Conservation (phyloP, 2,888 invertebrate species). For the Hirtodrosophila alboralis region DNA sequence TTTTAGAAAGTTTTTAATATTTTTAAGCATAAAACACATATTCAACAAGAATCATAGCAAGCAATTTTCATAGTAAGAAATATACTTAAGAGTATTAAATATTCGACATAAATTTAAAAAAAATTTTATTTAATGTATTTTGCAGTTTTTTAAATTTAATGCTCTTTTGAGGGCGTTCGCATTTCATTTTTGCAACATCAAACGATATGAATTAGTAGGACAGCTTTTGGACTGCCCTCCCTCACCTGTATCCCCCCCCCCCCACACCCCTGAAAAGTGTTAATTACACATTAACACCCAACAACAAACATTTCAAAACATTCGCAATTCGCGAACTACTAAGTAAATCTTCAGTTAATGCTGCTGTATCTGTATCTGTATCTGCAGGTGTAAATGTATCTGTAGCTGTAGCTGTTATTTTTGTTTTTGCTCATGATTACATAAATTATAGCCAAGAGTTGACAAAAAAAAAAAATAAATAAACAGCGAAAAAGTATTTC, state of each 20-base stretch:
- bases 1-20: too few species aligned
- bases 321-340: too few species aligned
- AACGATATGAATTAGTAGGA: conserved; percentile 31
- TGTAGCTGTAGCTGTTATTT: conserved; percentile 1
- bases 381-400: too few species aligned
- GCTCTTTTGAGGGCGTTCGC: conserved; percentile 47
- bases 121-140: neutral
- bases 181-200: conserved; percentile 45
- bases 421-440: conserved; percentile 53
- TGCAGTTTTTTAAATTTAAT: too few species aligned
- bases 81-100: too few species aligned
- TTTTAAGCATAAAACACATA: too few species aligned
- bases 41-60: too few species aligned
- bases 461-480: too few species aligned
- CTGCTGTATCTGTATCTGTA: conserved; percentile 37
- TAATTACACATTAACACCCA: conserved; percentile 72
- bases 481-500: conserved; percentile 31
- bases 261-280: conserved; percentile 9
- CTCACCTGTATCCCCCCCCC: conserved; percentile 20
- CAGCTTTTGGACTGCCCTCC: conserved; percentile 4
- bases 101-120: too few species aligned
- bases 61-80: too few species aligned
- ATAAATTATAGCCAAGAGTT: conserved; percentile 62
- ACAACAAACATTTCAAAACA: conserved; percentile 28
- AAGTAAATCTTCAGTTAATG: conserved; percentile 39